A percentile compares a stretch with the other conserved stretches of the same genome.
These are phyloP conservation scores for Sebastes jordani DNA, from an alignment of 2,797 vertebrate genomes.

Conservation along the genomic window DNA sequence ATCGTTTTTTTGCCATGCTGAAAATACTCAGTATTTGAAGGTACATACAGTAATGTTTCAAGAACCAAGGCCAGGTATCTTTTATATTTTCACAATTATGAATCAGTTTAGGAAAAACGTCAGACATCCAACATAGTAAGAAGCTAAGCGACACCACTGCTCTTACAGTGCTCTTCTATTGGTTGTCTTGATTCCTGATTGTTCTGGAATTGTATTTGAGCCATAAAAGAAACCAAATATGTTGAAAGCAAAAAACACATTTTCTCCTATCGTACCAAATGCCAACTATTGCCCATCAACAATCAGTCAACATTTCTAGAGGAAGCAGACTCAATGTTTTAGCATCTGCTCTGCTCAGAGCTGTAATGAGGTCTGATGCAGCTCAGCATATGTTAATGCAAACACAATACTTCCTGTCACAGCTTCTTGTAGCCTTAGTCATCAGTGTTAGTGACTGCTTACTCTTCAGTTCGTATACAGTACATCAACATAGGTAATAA, in stretches of 20 bases:
- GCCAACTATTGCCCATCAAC: not conserved
- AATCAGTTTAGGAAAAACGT: not conserved
- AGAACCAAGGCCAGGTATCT: not conserved
- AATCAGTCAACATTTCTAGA: not conserved
- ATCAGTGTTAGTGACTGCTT: constrained; percentile 5
- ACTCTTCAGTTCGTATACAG: not conserved
- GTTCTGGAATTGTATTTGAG: not conserved
- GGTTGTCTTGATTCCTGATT: too few species aligned
- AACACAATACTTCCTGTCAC: constrained; percentile 24
- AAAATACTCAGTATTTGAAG: not conserved
- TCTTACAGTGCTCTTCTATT: not conserved
- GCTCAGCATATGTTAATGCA: constrained; percentile 18
- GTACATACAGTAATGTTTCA: not conserved
- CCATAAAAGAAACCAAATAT: not conserved
- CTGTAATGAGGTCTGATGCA: constrained; percentile 24
- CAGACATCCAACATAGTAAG: not conserved
- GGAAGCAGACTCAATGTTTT: not conserved
- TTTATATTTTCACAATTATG: not conserved
- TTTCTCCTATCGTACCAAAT: not conserved
- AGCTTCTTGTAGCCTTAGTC: constrained; percentile 13
- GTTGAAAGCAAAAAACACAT: not conserved
- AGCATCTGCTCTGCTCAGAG: constrained; percentile 5
- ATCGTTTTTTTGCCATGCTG: not conserved
- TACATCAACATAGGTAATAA: not conserved
- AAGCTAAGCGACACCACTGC: not conserved